A percentile compares a stretch with the other conserved stretches of the same genome.
phyloP scores from a whole-genome alignment of 2,888 invertebrate species.

The Cynaeus angustus region DNA sequence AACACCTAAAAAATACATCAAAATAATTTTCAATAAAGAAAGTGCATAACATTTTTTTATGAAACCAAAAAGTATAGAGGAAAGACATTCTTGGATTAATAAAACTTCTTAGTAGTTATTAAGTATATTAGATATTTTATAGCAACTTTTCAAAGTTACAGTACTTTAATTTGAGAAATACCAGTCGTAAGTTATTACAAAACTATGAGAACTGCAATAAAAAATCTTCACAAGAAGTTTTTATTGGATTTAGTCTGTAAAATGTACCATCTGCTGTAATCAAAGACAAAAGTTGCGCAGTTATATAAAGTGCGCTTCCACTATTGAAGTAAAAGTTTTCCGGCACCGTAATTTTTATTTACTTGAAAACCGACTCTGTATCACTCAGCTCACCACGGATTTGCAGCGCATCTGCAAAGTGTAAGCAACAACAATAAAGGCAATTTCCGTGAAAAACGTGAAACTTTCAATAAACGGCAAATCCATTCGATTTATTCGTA shows the following conservation, averaged over 20 bases:
- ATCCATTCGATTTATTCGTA: conserved; percentile 7
- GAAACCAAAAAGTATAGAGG: too few relatives aligned
- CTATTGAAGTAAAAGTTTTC: conserved; percentile 1
- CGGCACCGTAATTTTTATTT: conserved; percentile 1
- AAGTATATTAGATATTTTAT: background rate
- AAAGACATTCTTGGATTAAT: too few relatives aligned
- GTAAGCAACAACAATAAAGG: conserved; percentile 20
- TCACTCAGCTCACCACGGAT: conserved; percentile 21
- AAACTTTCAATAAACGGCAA: conserved; percentile 22
- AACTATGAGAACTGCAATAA: background rate
- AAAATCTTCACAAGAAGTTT: background rate
- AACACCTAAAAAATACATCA: too few relatives aligned
- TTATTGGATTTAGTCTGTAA: conserved; percentile 1
- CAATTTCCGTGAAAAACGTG: conserved; percentile 13
- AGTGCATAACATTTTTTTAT: too few relatives aligned
- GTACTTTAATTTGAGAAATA: background rate
- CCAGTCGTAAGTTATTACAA: background rate
- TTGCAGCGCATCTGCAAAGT: conserved; percentile 18
- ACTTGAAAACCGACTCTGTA: conserved; percentile 23
- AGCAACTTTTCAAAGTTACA: background rate
- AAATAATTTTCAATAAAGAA: too few relatives aligned
- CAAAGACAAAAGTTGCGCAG: background rate
- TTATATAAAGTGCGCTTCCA: conserved; percentile 4
- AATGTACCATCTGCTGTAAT: conserved; percentile 2
- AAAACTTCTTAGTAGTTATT: too few relatives aligned